Evolutionary conservation across 1,140 invertebrate genomes (phyloP), one percentile per base, ranked within the genome.

Genomic region (Pomacea maculata): DNA sequence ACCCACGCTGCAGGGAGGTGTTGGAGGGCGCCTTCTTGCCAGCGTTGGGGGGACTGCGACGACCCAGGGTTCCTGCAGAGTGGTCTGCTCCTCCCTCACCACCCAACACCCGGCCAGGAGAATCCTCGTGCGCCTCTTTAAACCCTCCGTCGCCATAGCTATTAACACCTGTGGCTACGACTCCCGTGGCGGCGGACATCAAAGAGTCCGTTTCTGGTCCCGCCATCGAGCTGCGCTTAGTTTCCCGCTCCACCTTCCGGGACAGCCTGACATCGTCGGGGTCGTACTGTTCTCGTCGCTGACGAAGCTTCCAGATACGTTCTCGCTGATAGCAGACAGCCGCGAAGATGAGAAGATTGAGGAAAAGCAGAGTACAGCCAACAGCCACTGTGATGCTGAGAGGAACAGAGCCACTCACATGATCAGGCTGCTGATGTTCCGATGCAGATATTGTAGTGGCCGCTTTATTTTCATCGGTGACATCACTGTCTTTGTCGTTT

Each of bases 321-420:
- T 98, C 96, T 19, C 96, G 93, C 88, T 98, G 96, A 89, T 98
- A 98, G 86, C 97, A 98, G 0, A 98, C 96, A 5, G 96, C 97
- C 61, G 96, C 96, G 88, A 98, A 98, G 85, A 98, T 96, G 17
- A 98, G 92, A 0, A 98, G 95, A 88, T 98, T 98, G 12, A 98
- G 92, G 82, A 98, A 95, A 21, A 98, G 92, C 45, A 98, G 90
- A 8, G 95, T 96, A 85, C 96, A 97, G 6, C 97, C 97, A 79
- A 98, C 97, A n/a, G 96, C 96, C 84, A 98, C 96, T 5, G 96
- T 98, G 0, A 98, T 85, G 74, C 87, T 89, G 3, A 89, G 72
- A 12, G 87, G 84, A 34, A 87, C 81, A 34, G 85, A 86, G 76
- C 73, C 85, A 45, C 78, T 75, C 54, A 83, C 75, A 61, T 70